Evolutionary conservation across 2,113 vertebrate species (phyloP), one percentile per base, ranked within the genome.

Genomic region (Lichenostomus cassidix): DNA sequence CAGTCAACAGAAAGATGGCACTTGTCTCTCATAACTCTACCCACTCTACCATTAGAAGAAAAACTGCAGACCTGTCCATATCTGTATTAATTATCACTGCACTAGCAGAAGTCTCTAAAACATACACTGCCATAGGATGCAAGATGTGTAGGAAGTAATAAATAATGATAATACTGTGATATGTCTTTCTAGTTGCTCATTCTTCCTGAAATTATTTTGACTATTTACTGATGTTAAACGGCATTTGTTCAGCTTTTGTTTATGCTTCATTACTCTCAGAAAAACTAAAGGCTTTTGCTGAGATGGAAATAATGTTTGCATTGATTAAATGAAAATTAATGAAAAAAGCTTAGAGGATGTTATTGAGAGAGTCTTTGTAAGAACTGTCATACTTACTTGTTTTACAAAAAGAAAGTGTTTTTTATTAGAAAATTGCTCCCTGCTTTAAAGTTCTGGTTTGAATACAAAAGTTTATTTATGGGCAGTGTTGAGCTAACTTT

Each of bases 241-340:
- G 46, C 35, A 81, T 85, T 91, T 87, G 63, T 88, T 95, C 75
- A 83, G 71, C 50, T 95, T 94, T 67, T 88, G 64, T 58, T 88
- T 74, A 69, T 35, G 53, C 79, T 89, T 77, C 71, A 74, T 76
- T 83, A 60, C 39, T 68, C 59, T 63, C 12, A 9, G 70, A 64
- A 94, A 91, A 97, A 78, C 19, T 44, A 56, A 69, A 89, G 68
- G 41, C 19, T 93, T 88, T 83, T 81, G 65, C 62, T 73, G 62
- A 89, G 31, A 92, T 52, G 29, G 73, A 91, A 92, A 89, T 78
- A 83, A 86, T 11, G 28, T 69, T 79, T 83, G 46, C 33, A 76
- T 29, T 62, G 59, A 91, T 91, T 83, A 92, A 91, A 76, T 67
- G 24, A 85, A 94, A 90, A 89, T n/a, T 15, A 94, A 65, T 58